Evolutionary conservation across 2,797 vertebrate species (phyloP).

Genomic region (Pseudomugil gertrudae): DNA sequence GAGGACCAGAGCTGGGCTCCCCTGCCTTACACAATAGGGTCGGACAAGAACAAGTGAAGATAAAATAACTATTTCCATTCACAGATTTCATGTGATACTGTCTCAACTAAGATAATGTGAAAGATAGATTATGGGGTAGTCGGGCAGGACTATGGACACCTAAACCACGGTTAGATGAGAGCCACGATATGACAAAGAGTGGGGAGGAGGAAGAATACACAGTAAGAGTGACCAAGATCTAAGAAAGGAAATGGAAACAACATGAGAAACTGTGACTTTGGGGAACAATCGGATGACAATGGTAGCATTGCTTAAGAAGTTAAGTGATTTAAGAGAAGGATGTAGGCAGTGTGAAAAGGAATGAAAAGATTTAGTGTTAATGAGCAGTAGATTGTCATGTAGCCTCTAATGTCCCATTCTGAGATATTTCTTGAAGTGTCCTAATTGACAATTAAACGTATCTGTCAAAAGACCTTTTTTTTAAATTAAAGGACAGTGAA

Average conservation of each 20-base stretch:
- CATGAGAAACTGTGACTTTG: not conserved
- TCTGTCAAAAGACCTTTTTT: too few relatives aligned
- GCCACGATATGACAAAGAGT: slow-evolving; percentile 5
- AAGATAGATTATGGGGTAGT: slow-evolving; percentile 10
- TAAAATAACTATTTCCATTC: not conserved
- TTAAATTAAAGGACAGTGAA: not conserved
- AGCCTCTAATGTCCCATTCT: slow-evolving; percentile 20
- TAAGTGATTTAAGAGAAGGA: slow-evolving; percentile 21
- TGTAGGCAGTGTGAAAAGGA: slow-evolving; percentile 14
- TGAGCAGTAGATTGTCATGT: slow-evolving; percentile 38
- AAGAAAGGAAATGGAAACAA: slow-evolving; percentile 3
- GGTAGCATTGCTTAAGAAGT: slow-evolving; percentile 11
- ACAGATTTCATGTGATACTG: not conserved
- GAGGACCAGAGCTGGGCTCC: too few relatives aligned
- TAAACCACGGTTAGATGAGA: not conserved
- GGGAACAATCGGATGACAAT: slow-evolving; percentile 13
- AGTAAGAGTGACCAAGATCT: not conserved
- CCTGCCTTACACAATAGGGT: too few relatives aligned
- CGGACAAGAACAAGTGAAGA: not conserved
- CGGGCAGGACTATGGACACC: not conserved
- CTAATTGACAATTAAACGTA: too few relatives aligned
- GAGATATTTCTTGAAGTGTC: slow-evolving; percentile 5
- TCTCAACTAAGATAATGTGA: not conserved
- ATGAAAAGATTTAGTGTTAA: slow-evolving; percentile 33
- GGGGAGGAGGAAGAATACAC: slow-evolving; percentile 1